Base-by-base conservation (phyloP, 1,140 invertebrate species). In the Leucophenga varia region DNA sequence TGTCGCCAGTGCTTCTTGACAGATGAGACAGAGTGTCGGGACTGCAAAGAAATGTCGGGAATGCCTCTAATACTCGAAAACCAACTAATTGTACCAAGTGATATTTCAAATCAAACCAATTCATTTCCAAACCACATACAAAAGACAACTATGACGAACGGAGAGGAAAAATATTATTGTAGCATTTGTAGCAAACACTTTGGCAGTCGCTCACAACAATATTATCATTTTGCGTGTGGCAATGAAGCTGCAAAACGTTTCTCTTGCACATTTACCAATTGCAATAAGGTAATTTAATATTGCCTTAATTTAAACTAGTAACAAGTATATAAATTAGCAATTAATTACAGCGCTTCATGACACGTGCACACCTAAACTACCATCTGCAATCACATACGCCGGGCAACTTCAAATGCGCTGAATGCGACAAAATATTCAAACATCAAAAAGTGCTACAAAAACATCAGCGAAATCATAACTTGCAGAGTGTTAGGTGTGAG, bases 151-250 rank as follows among this genome's bases (percentile, higher is more conserved):
- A n/a, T n/a, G n/a, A n/a, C n/a, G 12, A 21, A 36, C 14, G 31
- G 36, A 3, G 16, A 19, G n/a, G 12, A 25, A 14, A n/a, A 42
- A 12, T 80, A 77, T 47, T 44, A 64, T 22, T 80, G 79, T 42
- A 78, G 74, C 21, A 45, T 77, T 2, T 81, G 79, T 45, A 72
- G 73, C 7, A 79, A 78, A 53, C 76, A 63, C 37, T 79, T 80
- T 42, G 67, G 65, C 49, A 68, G 77, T 39, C 54, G 75, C 0
- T 75, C 72, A 28, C 77, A 78, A 44, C 76, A 79, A 14, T 74
- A 70, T 10, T 80, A 79, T 41, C 78, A 79, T 60, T 75, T 76
- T 3, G 75, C 74, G 30, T 79, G 77, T 21, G 42, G 36, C 17
- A 32, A 43, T 3, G 7, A 21, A 7, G 22, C n/a, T 9, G 19